Evolutionary conservation across 92 coral and sea anemone species (phyloP).

Genomic region (Chrysogorgia sp.): DNA sequence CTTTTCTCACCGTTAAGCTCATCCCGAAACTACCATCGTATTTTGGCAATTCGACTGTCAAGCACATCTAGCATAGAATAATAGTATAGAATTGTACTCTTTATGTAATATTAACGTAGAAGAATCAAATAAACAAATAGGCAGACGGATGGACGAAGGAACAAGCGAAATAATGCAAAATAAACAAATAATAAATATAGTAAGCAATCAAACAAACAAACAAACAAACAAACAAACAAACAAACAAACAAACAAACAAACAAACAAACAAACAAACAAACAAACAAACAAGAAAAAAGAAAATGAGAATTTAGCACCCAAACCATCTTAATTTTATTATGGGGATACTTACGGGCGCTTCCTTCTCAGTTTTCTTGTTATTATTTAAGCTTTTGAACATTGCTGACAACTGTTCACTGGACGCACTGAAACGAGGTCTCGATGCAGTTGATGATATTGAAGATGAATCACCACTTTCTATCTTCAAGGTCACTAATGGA

Average conservation of each 20-base stretch:
- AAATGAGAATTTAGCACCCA: too few species aligned
- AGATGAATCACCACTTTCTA: conserved; percentile 24
- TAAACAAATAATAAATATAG: too few species aligned
- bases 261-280: not conserved
- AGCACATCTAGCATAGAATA: conserved; percentile 69
- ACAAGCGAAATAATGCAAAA: too few species aligned
- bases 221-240: not conserved
- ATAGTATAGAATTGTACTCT: too few species aligned
- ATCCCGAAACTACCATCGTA: conserved; percentile 98
- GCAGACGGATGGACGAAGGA: too few species aligned
- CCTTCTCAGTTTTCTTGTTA: conserved; percentile 27
- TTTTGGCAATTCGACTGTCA: conserved; percentile 93
- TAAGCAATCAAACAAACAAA: not conserved
- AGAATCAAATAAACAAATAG: too few species aligned
- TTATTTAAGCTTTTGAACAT: conserved; percentile 13
- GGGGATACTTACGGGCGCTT: conserved; percentile 30
- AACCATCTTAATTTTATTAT: too few species aligned
- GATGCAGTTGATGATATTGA: conserved; percentile 32
- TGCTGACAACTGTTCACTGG: conserved; percentile 23
- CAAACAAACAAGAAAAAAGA: not conserved
- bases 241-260: not conserved
- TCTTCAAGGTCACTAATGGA: conserved; percentile 21
- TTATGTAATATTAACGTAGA: too few species aligned
- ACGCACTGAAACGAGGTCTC: conserved; percentile 4
- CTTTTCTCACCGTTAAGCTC: conserved; percentile 83